Base-by-base conservation (phyloP, 2,797 vertebrate species). In the Coreius guichenoti region DNA sequence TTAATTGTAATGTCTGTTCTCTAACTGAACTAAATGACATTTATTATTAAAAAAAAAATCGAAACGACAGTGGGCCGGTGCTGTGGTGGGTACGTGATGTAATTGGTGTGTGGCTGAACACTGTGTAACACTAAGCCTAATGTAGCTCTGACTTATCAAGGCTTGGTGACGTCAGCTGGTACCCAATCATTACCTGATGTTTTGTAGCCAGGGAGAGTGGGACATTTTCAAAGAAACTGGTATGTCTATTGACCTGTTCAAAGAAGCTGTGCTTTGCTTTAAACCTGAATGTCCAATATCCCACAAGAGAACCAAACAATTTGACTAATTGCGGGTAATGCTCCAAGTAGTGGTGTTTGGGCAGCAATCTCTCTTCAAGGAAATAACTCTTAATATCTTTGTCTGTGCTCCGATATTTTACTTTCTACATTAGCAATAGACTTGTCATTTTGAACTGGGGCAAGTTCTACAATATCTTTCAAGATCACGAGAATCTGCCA, bases 201-300 rank as follows among this genome's bases (percentile, higher is more conserved):
- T 87, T 88, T 43, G 80, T 26, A 82, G 87, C 82, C 14, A 86
- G 17, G 47, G 85, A 77, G 0, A 88, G 17, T 16, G 80, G 79
- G 45, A 86, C 17, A 2, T 87, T 88, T 82, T 82, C 76, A 36
- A 87, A 88, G 56, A 77, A 88, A 56, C 81, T 80, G 23, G 75
- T 87, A 26, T 88, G 74, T 16, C 68, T 80, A 0, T 85, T 70
- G 45, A 75, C 63, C 0, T 45, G 3, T 54, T 88, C 87, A 61
- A 90, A 90, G 11, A 87, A 87, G 33, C 43, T 80, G 33, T 86
- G 86, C 63, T 88, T 88, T 39, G 82, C 31, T 54, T 88, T 78
- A 78, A 87, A 90, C 33, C 78, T 16, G n/a, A 86, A 77, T 3
- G 86, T 87, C 86, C 84, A 87, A 0, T 86, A 23, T 72, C 19